phyloP scores from a whole-genome alignment of 2,113 vertebrate species.

The Microcebus murinus region DNA sequence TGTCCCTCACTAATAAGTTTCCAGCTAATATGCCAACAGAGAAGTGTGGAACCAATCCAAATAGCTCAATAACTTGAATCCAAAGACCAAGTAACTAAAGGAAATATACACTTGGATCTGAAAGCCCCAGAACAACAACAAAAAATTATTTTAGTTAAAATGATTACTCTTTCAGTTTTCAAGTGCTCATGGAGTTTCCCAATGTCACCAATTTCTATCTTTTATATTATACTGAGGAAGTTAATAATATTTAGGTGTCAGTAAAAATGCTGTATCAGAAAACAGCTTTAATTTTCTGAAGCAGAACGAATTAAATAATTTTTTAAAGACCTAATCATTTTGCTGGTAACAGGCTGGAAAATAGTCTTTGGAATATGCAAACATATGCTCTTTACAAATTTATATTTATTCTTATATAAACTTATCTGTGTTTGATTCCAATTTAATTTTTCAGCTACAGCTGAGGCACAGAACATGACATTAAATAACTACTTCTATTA shows the following conservation, averaged over 20 bases:
- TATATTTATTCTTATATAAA: constrained; percentile 9
- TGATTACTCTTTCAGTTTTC: neutral
- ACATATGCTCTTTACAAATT: neutral
- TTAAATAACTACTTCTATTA: neutral
- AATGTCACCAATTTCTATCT: neutral
- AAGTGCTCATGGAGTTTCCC: neutral
- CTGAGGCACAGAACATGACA: neutral
- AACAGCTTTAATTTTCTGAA: constrained; percentile 1
- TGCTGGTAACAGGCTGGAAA: neutral
- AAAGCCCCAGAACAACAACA: neutral
- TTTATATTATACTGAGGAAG: neutral
- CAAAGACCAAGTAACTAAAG: neutral
- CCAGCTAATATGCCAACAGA: neutral
- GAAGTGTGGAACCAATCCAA: neutral
- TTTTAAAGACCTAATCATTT: neutral
- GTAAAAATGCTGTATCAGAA: neutral
- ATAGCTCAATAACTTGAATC: neutral
- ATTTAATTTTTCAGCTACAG: constrained; percentile 10
- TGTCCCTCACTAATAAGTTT: neutral
- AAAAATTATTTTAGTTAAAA: neutral
- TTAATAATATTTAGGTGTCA: neutral
- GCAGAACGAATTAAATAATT: neutral
- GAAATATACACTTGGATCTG: neutral
- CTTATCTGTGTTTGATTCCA: neutral
- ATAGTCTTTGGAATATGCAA: neutral